Percentiles rank a stretch among this genome's conserved stretches.
Conservation (phyloP, 2,113 vertebrate genomes). For the Terrapene triunguis region DNA sequence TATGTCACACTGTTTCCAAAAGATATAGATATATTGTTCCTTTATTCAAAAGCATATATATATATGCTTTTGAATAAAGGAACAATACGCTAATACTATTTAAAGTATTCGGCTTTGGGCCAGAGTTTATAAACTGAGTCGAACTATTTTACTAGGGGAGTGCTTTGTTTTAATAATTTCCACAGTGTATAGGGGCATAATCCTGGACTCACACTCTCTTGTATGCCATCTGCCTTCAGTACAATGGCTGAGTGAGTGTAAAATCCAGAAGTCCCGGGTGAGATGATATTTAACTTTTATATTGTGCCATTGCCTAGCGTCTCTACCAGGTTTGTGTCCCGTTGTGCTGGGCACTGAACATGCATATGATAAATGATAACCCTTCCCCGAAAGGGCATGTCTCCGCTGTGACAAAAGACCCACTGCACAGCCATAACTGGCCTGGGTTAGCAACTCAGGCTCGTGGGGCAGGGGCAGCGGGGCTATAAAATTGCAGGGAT, state of each 20-base stretch:
- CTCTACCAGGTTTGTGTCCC: neutral
- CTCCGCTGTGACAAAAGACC: neutral
- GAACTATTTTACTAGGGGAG: fast-evolving
- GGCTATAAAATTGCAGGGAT: neutral
- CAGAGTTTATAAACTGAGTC: neutral
- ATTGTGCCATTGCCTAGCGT: neutral
- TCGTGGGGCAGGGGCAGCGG: too few relatives aligned
- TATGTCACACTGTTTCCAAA: neutral
- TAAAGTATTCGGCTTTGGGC: neutral
- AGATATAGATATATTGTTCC: neutral
- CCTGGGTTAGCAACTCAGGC: neutral
- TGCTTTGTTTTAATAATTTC: fast-evolving
- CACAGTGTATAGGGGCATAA: fast-evolving
- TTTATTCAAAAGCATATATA: fast-evolving
- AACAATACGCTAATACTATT: fast-evolving
- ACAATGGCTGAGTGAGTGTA: fast-evolving
- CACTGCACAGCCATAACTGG: neutral
- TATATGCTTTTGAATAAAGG: fast-evolving
- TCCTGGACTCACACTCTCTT: fast-evolving
- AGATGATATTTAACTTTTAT: neutral
- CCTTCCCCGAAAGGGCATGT: neutral
- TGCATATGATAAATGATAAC: neutral
- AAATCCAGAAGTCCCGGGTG: too few relatives aligned
- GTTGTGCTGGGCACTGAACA: neutral
- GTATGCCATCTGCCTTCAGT: fast-evolving